Base-by-base conservation (phyloP, 2,888 invertebrate species). In the Sinohyriopsis cumingii region DNA sequence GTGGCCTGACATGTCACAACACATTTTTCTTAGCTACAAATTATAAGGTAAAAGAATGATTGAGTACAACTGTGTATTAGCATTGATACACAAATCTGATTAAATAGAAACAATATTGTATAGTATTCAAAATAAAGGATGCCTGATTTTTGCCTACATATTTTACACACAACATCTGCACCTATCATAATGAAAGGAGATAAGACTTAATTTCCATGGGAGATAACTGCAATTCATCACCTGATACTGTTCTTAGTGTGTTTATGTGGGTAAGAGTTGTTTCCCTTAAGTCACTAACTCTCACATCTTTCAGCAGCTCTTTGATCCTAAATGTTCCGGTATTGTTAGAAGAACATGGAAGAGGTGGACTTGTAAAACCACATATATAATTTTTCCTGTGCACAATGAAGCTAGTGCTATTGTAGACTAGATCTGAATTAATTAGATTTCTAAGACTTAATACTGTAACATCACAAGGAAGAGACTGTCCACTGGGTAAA, bases 391-490 rank as follows among this genome's bases (percentile, higher is more conserved):
- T 86, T 60, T 81, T 67, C n/a, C 84, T 78, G 62, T 87, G 85
- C n/a, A 87, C 65, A 28, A 86, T 79, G 19, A 87, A 54, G 68
- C 83, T 83, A n/a, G 85, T 84, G 24, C 84, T 85, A 67, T 82
- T 84, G 68, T 84, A 84, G n/a, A 76, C 68, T 19, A 81, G 64
- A 63, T 85, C 79, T 7, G 80, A 73, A 28, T 78, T 83, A 53
- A 80, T 77, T 45, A 87, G 72, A 45, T 82, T 84, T 45, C 83
- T 81, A 62, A 87, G 66, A 67, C 79, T 83, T n/a, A 85, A 79
- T 24, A 84, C 28, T 56, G 78, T 73, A 3, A 81, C 67, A 77
- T 87, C 84, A 81, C 87, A 87, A n/a, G 86, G 84, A 56, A 87
- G 63, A 19, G 85, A 72, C 55, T 68, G 63, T 33, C 75, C 56